phyloP scores from a whole-genome alignment of 2,113 vertebrate species.

The Furnarius figulus region DNA sequence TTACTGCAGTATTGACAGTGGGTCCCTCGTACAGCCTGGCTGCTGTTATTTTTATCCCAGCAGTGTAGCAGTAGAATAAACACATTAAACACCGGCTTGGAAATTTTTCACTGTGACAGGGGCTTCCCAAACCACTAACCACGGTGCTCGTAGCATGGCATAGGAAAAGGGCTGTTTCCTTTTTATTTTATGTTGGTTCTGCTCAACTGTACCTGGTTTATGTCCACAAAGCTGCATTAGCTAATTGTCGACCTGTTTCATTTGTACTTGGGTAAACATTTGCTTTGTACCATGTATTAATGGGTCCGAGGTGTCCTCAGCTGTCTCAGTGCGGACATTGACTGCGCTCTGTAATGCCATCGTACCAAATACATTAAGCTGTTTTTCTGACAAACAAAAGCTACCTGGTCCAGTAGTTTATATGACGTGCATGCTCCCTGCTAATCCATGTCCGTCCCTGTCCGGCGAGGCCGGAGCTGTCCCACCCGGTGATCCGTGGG shows the following conservation, averaged over 20 bases:
- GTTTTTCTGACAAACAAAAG: constrained; percentile 71
- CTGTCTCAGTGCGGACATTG: constrained; percentile 64
- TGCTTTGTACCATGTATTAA: constrained; percentile 71
- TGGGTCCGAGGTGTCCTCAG: constrained; percentile 72
- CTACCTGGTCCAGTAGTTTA: constrained; percentile 55
- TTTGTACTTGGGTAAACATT: constrained; percentile 75
- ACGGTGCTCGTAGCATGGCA: constrained; percentile 38
- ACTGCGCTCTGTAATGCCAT: constrained; percentile 70
- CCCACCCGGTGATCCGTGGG: neutral
- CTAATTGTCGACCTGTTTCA: constrained; percentile 74
- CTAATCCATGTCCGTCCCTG: neutral
- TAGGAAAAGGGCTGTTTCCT: constrained; percentile 67
- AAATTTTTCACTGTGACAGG: constrained; percentile 57
- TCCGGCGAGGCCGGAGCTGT: neutral
- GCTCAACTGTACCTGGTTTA: constrained; percentile 73
- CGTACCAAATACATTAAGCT: constrained; percentile 67
- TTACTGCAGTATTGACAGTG: constrained; percentile 71
- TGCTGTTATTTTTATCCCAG: constrained; percentile 25
- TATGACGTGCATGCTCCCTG: constrained; percentile 2
- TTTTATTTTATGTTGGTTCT: constrained; percentile 72
- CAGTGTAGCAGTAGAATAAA: constrained; percentile 38
- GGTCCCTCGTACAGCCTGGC: constrained; percentile 59
- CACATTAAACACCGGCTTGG: constrained; percentile 17
- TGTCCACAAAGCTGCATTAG: constrained; percentile 78
- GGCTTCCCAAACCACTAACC: constrained; percentile 63